Percentiles rank a stretch among this genome's conserved stretches.
Evolutionary conservation across 2,797 vertebrate species (phyloP).

Genomic region (Neopelma chrysocephalum): DNA sequence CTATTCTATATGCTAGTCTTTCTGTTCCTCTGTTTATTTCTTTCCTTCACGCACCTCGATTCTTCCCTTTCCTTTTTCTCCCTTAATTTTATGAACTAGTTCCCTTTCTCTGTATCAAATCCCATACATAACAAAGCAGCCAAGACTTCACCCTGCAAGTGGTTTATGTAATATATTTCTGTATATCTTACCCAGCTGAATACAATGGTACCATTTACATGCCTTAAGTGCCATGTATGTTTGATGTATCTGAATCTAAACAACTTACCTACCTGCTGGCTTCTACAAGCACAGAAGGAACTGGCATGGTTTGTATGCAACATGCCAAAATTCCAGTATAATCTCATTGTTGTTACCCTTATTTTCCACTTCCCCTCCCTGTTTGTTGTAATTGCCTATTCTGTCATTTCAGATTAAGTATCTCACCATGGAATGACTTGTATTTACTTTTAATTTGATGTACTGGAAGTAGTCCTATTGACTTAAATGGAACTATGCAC

Average conservation of each 20-base stretch:
- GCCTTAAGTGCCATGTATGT: neutral
- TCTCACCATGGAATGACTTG: neutral
- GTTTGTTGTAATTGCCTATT: neutral
- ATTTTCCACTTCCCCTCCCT: conserved; percentile 30
- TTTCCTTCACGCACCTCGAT: neutral
- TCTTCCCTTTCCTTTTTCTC: neutral
- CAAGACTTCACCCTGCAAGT: neutral
- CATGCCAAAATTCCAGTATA: neutral
- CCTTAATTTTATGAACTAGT: neutral
- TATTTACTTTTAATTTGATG: neutral
- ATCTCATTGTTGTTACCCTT: neutral
- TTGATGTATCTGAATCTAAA: neutral
- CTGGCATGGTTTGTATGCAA: neutral
- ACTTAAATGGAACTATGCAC: neutral
- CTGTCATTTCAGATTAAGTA: conserved; percentile 4
- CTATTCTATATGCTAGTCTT: neutral
- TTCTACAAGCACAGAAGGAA: neutral
- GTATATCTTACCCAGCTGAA: neutral
- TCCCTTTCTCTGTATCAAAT: neutral
- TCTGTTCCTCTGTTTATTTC: neutral
- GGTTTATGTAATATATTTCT: neutral
- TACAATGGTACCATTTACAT: neutral
- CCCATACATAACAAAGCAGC: neutral
- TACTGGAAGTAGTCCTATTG: neutral
- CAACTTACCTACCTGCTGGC: neutral